Evolutionary conservation across 2,888 invertebrate genomes (phyloP).

Genomic region (Agrenia bidenticulata): DNA sequence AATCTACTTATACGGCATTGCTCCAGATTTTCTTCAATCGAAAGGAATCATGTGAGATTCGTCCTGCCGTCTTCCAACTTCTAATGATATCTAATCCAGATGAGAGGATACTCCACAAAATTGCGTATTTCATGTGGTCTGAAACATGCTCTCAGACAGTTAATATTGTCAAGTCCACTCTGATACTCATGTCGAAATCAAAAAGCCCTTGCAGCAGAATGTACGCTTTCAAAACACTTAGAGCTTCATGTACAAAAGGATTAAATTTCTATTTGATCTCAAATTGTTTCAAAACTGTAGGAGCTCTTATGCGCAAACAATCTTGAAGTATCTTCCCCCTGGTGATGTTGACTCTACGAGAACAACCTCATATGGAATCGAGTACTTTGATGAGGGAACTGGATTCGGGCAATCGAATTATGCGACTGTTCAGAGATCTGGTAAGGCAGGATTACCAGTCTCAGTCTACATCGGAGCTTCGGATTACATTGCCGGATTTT

Average conservation of each 20-base stretch:
- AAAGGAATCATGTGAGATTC: slow-evolving; percentile 45
- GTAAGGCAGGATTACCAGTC: slow-evolving; percentile 42
- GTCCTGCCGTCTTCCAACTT: slow-evolving; percentile 47
- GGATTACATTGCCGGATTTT: slow-evolving; percentile 46
- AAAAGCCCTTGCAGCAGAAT: slow-evolving; percentile 46
- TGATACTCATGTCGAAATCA: slow-evolving; percentile 42
- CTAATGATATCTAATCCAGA: slow-evolving; percentile 42
- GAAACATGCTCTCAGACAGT: slow-evolving; percentile 48
- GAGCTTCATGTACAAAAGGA: not conserved
- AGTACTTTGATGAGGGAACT: slow-evolving; percentile 46
- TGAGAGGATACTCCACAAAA: slow-evolving; percentile 47
- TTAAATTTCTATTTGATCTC: not conserved
- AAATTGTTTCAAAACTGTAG: too few species aligned
- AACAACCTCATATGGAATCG: slow-evolving; percentile 41
- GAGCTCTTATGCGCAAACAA: slow-evolving; percentile 41
- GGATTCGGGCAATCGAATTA: slow-evolving; percentile 45
- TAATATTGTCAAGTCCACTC: slow-evolving; percentile 45
- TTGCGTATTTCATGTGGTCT: slow-evolving; percentile 52
- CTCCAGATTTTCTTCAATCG: slow-evolving; percentile 51
- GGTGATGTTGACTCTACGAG: slow-evolving; percentile 42
- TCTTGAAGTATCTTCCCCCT: slow-evolving; percentile 49
- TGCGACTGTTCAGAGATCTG: slow-evolving; percentile 41
- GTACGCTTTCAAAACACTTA: slow-evolving; percentile 21
- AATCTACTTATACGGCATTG: slow-evolving; percentile 31
- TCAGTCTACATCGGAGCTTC: slow-evolving; percentile 45